Evolutionary conservation across 1,140 invertebrate genomes (phyloP).

Genomic region (Stegodyphus dumicola): DNA sequence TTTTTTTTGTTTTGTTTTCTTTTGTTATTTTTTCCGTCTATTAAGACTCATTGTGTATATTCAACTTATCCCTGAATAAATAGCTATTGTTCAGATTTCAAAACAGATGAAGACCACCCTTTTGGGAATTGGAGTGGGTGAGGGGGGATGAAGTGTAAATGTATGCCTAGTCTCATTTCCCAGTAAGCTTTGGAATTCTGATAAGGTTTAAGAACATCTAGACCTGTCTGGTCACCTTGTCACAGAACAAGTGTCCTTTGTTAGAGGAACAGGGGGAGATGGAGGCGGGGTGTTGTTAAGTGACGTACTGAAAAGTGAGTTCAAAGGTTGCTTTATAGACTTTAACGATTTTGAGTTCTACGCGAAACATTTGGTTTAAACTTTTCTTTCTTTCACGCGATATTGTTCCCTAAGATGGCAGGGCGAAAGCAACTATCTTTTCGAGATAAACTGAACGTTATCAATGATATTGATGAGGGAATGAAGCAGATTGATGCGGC

Average conservation of each 20-base stretch:
- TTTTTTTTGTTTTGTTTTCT: no score
- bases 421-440: not conserved
- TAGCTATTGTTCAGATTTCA: slow-evolving; percentile 2
- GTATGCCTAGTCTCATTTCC: no score
- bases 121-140: not conserved
- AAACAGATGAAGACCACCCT: not conserved
- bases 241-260: no score
- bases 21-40: no score
- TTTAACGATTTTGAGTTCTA: not conserved
- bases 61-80: slow-evolving; percentile 1
- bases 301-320: slow-evolving; percentile 2
- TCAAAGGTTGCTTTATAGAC: not conserved
- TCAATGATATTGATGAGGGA: not conserved
- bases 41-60: not conserved
- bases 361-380: no score
- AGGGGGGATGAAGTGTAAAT: not conserved
- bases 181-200: no score
- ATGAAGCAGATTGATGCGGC: not conserved
- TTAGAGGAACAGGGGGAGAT: slow-evolving; percentile 1
- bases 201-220: no score
- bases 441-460: slow-evolving; percentile 8
- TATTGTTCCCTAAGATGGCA: no score
- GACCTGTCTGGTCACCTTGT: not conserved
- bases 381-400: no score
- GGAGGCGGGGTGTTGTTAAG: not conserved